Percentiles rank a stretch among this genome's conserved stretches.
Conservation (phyloP, 2,888 invertebrate genomes). For the Hecatera dysodea region DNA sequence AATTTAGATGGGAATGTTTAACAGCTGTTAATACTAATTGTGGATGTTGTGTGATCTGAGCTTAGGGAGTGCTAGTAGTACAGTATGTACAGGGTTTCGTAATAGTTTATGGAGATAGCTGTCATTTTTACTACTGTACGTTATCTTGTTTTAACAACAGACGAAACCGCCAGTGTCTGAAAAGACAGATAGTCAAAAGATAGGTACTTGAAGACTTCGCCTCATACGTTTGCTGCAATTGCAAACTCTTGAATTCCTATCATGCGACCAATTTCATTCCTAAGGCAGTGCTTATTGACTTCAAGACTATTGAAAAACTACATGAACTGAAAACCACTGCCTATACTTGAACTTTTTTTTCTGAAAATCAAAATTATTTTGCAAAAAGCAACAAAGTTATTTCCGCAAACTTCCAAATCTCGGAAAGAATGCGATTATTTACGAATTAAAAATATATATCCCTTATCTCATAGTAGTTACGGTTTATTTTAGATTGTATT, state of each 20-base stretch:
- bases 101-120: neutral
- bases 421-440: slow-evolving; percentile 20
- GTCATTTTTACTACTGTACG: no score
- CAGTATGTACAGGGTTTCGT: neutral
- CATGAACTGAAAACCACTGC: no score
- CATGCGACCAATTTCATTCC: no score
- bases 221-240: neutral
- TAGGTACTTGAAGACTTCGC: no score
- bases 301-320: no score
- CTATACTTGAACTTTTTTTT: neutral
- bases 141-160: no score
- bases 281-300: no score
- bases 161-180: neutral
- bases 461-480: rapidly evolving
- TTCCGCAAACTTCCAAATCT: slow-evolving; percentile 9
- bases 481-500: slow-evolving; percentile 21
- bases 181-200: neutral
- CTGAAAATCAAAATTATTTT: neutral
- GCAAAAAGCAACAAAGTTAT: neutral
- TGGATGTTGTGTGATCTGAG: slow-evolving; percentile 10
- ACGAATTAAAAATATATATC: neutral
- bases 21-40: slow-evolving; percentile 47
- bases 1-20: slow-evolving; percentile 54
- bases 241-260: neutral
- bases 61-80: neutral